These are phyloP conservation scores for Caiman crocodilus DNA, from an alignment of 2,797 vertebrate genomes.

Conservation along the genomic window DNA sequence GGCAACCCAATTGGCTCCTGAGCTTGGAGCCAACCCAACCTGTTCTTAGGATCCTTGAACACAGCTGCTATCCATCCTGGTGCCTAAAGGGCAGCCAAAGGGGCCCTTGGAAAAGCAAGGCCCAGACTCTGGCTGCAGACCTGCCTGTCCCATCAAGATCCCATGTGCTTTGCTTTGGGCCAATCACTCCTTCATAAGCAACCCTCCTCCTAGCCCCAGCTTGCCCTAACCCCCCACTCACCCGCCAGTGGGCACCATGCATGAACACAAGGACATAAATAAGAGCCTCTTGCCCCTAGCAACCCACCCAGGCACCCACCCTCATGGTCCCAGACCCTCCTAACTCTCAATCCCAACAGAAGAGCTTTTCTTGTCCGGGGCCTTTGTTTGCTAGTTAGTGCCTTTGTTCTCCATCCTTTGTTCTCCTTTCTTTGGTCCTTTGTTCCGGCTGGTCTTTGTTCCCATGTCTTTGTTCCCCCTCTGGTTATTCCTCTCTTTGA, in stretches of 20 bases:
- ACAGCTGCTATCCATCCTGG: background rate
- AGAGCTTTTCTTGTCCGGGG: conserved; percentile 61
- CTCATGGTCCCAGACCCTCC: conserved; percentile 13
- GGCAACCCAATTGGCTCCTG: background rate
- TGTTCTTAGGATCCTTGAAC: background rate
- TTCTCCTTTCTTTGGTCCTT: conserved; percentile 72
- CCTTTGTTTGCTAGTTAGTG: conserved; percentile 64
- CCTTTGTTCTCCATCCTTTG: conserved; percentile 41
- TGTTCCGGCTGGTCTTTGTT: conserved; percentile 75
- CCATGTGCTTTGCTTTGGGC: background rate
- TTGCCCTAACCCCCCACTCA: background rate
- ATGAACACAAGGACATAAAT: background rate
- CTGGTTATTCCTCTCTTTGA: conserved; percentile 74
- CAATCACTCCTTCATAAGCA: background rate
- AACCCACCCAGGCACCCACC: background rate
- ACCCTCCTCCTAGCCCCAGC: background rate
- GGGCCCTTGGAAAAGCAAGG: background rate
- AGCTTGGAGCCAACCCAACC: background rate
- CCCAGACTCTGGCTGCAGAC: background rate
- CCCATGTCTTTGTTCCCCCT: conserved; percentile 34
- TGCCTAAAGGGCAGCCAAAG: background rate
- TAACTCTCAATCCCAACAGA: conserved; percentile 14
- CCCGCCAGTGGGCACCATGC: background rate
- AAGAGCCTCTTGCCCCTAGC: background rate
- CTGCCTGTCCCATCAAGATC: background rate